Evolutionary conservation across 2,888 invertebrate species (phyloP).

Genomic region (Herminia tarsipennalis): DNA sequence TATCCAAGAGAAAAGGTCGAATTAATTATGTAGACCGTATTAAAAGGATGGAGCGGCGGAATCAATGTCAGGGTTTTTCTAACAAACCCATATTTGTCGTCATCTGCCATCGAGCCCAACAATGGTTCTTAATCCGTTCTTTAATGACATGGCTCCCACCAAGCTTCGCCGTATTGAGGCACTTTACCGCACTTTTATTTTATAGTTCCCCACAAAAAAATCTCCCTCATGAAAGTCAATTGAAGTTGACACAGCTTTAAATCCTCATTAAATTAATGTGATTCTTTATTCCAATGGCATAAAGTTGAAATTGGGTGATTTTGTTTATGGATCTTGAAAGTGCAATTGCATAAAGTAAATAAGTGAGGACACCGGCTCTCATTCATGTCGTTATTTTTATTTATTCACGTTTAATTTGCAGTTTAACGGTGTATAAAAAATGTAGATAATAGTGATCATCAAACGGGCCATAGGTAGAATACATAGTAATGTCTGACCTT

Average conservation of each 20-base stretch:
- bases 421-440: not conserved
- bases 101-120: slow-evolving; percentile 15
- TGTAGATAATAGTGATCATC: too few species aligned
- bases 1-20: slow-evolving; percentile 26
- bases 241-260: slow-evolving; percentile 39
- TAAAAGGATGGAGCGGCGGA: slow-evolving; percentile 33
- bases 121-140: slow-evolving; percentile 48
- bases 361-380: slow-evolving; percentile 5
- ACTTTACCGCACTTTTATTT: slow-evolving; percentile 49
- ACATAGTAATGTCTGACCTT: too few species aligned
- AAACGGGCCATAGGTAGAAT: too few species aligned
- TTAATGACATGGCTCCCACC: slow-evolving; percentile 55
- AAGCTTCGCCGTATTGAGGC: slow-evolving; percentile 57
- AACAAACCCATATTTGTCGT: slow-evolving; percentile 42
- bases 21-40: slow-evolving; percentile 42
- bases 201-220: slow-evolving; percentile 50
- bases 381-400: slow-evolving; percentile 8
- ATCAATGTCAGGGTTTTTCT: slow-evolving; percentile 49
- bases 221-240: slow-evolving; percentile 64
- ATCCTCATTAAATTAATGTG: slow-evolving; percentile 36
- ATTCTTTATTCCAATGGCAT: slow-evolving; percentile 28
- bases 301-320: slow-evolving; percentile 30
- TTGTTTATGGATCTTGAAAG: slow-evolving; percentile 22
- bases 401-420: slow-evolving; percentile 1
- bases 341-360: slow-evolving; percentile 2